These are phyloP conservation scores for Drosophila hydei DNA, from an alignment of 1,140 invertebrate genomes.

Conservation along the genomic window DNA sequence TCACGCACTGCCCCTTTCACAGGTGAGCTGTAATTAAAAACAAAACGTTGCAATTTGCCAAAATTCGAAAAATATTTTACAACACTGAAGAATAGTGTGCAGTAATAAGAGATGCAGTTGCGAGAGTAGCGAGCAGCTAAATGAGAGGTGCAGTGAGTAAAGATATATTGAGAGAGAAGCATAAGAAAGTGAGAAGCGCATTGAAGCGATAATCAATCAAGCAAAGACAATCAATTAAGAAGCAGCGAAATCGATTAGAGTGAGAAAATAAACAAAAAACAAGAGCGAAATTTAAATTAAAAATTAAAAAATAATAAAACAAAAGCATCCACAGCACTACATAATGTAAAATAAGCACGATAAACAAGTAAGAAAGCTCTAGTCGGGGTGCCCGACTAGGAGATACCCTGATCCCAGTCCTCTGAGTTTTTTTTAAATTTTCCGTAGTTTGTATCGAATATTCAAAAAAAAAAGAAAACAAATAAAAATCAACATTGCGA, in stretches of 20 bases:
- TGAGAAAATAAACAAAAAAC: background rate
- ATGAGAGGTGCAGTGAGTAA: background rate
- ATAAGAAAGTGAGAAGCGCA: background rate
- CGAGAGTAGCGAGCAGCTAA: background rate
- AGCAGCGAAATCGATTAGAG: background rate
- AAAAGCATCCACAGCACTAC: background rate
- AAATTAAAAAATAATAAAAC: background rate
- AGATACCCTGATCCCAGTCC: too few species aligned
- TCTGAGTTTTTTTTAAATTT: too few species aligned
- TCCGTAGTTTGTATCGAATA: too few species aligned
- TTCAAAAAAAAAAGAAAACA: too few species aligned
- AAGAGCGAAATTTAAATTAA: background rate
- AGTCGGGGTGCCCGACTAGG: too few species aligned
- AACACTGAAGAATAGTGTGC: too few species aligned
- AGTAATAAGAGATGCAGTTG: background rate
- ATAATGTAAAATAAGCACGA: background rate
- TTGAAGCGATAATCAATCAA: background rate
- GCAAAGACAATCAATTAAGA: background rate
- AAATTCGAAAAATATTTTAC: too few species aligned
- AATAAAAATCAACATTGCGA: too few species aligned
- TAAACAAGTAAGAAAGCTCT: too few species aligned
- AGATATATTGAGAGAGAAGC: background rate
- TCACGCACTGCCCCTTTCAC: constrained; percentile 20
- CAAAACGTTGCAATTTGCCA: background rate
- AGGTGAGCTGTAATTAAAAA: background rate